Conservation (phyloP, 2,888 invertebrate species). For the Volucella inanis region DNA sequence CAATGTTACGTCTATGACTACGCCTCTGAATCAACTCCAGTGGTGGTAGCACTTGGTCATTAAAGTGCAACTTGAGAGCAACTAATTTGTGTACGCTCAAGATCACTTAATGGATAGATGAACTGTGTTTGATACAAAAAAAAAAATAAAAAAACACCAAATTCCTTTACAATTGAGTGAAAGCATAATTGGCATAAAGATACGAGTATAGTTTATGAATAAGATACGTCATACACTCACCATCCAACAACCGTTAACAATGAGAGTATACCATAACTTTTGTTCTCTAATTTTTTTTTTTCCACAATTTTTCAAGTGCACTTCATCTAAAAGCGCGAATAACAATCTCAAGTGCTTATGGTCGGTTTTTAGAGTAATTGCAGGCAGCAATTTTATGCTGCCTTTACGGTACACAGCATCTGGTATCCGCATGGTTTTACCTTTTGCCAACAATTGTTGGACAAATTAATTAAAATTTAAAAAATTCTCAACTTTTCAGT, state of each 20-base stretch:
- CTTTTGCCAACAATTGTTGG: slow-evolving; percentile 39
- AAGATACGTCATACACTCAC: slow-evolving; percentile 27
- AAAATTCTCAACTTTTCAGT: background rate
- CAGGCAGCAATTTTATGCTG: slow-evolving; percentile 47
- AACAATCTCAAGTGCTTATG: slow-evolving; percentile 25
- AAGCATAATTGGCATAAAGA: slow-evolving; percentile 64
- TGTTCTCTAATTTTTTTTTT: background rate
- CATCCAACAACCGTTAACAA: slow-evolving; percentile 44
- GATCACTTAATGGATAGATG: slow-evolving; percentile 37
- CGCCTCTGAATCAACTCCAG: background rate
- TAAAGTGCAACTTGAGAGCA: slow-evolving; percentile 15
- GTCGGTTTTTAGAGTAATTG: slow-evolving; percentile 34
- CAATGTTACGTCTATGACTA: background rate
- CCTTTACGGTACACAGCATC: slow-evolving; percentile 4
- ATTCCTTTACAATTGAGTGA: slow-evolving; percentile 60
- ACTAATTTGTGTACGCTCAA: slow-evolving; percentile 39
- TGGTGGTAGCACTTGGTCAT: background rate
- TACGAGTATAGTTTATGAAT: slow-evolving; percentile 7
- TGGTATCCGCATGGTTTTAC: slow-evolving; percentile 26
- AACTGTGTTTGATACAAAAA: background rate
- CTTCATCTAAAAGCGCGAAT: slow-evolving; percentile 23
- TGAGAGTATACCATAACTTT: slow-evolving; percentile 23
- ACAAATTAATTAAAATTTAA: slow-evolving; percentile 25
- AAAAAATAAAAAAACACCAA: slow-evolving; percentile 18
- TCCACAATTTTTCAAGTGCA: slow-evolving; percentile 24